Evolutionary conservation across 2,888 invertebrate genomes (phyloP).

Genomic region (Chirona hameri): DNA sequence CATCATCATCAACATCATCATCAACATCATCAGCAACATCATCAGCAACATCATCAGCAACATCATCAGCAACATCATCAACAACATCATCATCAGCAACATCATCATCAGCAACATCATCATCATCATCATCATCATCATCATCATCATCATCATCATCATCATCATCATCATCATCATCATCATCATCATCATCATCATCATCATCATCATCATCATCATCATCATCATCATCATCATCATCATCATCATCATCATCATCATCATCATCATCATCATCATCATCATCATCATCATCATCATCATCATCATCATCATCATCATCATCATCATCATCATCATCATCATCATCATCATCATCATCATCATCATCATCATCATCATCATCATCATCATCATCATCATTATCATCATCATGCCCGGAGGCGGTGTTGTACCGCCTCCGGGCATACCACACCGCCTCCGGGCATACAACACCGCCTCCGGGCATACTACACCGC

Average conservation of each 20-base stretch:
- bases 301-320: slow-evolving; percentile 22
- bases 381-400: slow-evolving; percentile 22
- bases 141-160: slow-evolving; percentile 22
- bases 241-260: slow-evolving; percentile 22
- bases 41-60: no score
- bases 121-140: slow-evolving; percentile 22
- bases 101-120: no score
- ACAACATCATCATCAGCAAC: no score
- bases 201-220: slow-evolving; percentile 22
- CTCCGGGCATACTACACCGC: no score
- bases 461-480: no score
- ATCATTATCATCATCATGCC: no score
- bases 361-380: slow-evolving; percentile 22
- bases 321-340: slow-evolving; percentile 22
- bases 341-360: slow-evolving; percentile 22
- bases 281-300: slow-evolving; percentile 22
- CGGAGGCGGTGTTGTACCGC: no score
- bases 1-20: slow-evolving; percentile 11
- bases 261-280: slow-evolving; percentile 22
- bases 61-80: no score
- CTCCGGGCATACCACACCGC: no score
- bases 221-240: slow-evolving; percentile 22
- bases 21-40: no score
- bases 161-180: slow-evolving; percentile 22
- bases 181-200: slow-evolving; percentile 22